Conservation (phyloP, 2,797 vertebrate species). For the Enteromius fasciolatus region DNA sequence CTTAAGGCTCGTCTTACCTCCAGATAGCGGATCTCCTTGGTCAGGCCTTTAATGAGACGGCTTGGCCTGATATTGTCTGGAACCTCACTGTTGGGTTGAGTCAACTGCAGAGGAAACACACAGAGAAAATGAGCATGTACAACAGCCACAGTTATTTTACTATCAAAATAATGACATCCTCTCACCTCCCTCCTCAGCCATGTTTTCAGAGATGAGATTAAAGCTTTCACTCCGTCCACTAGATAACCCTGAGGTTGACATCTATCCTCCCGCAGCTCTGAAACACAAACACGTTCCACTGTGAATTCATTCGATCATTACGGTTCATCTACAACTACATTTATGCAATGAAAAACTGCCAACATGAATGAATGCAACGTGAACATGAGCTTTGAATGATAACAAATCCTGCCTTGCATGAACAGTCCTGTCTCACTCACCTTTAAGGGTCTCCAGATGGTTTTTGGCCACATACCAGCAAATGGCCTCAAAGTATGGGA, state of each 20-base stretch:
- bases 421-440: constrained; percentile 71
- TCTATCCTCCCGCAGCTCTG: constrained; percentile 92
- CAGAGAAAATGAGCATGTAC: not conserved
- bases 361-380: too few species aligned
- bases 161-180: not conserved
- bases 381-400: not conserved
- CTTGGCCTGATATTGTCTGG: constrained; percentile 95
- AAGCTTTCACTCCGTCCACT: constrained; percentile 93
- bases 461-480: constrained; percentile 99
- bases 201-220: constrained; percentile 91
- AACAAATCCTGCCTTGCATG: not conserved
- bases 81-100: constrained; percentile 93
- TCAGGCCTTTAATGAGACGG: constrained; percentile 96
- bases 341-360: not conserved
- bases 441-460: constrained; percentile 95
- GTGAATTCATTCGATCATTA: not conserved
- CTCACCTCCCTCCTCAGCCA: constrained; percentile 98
- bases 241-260: constrained; percentile 89
- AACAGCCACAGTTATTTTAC: not conserved
- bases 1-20: constrained; percentile 82
- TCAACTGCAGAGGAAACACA: constrained; percentile 72
- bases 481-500: constrained; percentile 99
- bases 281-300: not conserved
- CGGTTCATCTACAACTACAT: too few species aligned
- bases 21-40: constrained; percentile 94